A percentile compares a stretch with the other conserved stretches of the same genome.
phyloP scores from a whole-genome alignment of 2,113 vertebrate species.

The Empidonax traillii region DNA sequence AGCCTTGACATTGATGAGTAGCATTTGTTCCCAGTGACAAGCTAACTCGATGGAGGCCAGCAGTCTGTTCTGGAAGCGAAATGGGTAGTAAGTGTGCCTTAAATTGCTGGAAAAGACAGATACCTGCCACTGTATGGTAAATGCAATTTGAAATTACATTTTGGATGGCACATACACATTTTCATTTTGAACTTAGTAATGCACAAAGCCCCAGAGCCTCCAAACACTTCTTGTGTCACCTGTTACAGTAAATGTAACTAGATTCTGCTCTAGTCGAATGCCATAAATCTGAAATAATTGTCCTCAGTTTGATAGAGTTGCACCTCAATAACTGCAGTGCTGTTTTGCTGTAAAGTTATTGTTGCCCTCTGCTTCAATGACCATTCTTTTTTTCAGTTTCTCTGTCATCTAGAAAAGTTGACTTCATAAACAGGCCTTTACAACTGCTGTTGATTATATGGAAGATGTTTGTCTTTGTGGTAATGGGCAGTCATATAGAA shows the following conservation, averaged over 20 bases:
- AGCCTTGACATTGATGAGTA: neutral
- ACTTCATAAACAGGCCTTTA: neutral
- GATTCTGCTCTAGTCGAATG: neutral
- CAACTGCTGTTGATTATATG: neutral
- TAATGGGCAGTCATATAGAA: neutral
- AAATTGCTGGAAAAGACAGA: neutral
- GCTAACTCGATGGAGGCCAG: neutral
- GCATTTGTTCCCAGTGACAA: neutral
- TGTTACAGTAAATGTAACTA: neutral
- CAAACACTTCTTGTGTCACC: neutral
- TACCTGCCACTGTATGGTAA: neutral
- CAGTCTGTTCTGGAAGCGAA: neutral
- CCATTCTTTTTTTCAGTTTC: neutral
- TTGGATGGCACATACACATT: neutral
- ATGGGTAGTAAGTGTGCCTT: neutral
- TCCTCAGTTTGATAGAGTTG: neutral
- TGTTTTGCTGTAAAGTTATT: neutral
- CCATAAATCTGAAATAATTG: neutral
- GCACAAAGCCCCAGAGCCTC: neutral
- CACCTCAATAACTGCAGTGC: neutral
- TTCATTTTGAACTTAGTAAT: neutral
- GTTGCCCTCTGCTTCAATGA: neutral
- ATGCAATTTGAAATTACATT: neutral
- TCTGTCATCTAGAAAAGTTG: neutral
- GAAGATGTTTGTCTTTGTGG: neutral